Evolutionary conservation across 92 coral and sea anemone species (phyloP), one percentile per base, ranked within the genome.

Genomic region (Palythoa caribaeorum): DNA sequence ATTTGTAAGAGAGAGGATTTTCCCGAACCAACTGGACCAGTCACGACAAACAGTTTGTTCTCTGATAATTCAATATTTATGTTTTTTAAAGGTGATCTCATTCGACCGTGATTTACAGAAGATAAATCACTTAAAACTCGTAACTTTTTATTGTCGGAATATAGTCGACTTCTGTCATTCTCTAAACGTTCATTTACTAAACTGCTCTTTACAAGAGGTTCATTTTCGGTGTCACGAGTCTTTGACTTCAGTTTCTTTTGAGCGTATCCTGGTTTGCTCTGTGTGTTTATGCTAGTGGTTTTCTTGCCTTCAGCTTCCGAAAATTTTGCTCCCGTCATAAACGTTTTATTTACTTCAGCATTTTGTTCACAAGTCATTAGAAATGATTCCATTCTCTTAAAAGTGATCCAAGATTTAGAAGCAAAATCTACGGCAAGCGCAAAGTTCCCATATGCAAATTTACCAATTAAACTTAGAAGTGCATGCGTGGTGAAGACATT

Each of bases 401-500:
- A 78, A 15, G 83, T 78, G 28, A 78, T 78, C 83, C 83, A 78
- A 13, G 83, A 78, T 55, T 78, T 78, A 78, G 83, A 78, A 53
- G 83, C 83, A 59, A 78, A 78, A 59, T 78, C 83, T 19, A 88
- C 19, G 28, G 76, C 91, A 14, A 74, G 55, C 48, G 88, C 83
- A 83, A 88, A 88, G 66, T 70, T 63, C 19, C 73, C 78, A 28
- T 73, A 71, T 20, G 84, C 87, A 16, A 79, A 78, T 66, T 83
- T 81, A 21, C 86, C 81, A 21, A 83, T 55, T 35, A 59, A 39
- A 44, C 83, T 74, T 3, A 88, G 87, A 6, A 88, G 84, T 9
- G 91, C 88, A 54, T 71, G 28, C 28, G 88, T 88, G 14, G 91
- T 88, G 79, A 88, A 88, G 77, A 88, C 88, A 63, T 88, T 83